Evolutionary conservation across 2,888 invertebrate species (phyloP).

Genomic region (Xanthorhoe spadicearia): DNA sequence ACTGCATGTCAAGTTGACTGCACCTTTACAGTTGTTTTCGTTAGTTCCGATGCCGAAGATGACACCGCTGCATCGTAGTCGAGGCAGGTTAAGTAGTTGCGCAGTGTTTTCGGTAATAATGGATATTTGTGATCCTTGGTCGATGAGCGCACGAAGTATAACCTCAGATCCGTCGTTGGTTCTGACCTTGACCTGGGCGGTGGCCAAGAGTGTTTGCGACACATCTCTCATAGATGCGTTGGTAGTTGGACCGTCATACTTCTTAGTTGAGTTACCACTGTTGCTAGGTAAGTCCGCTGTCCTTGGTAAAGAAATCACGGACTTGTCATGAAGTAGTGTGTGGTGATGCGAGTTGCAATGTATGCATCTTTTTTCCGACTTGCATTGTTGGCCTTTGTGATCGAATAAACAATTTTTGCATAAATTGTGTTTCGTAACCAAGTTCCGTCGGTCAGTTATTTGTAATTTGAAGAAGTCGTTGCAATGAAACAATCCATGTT

Average conservation of each 20-base stretch:
- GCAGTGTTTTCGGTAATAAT: slow-evolving; percentile 5
- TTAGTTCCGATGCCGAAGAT: slow-evolving; percentile 10
- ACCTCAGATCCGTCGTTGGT: not conserved
- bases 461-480: slow-evolving; percentile 2
- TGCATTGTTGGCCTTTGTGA: slow-evolving; percentile 8
- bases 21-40: slow-evolving; percentile 9
- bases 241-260: slow-evolving; percentile 1
- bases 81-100: slow-evolving; percentile 1
- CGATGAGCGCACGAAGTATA: not conserved
- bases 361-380: slow-evolving; percentile 11
- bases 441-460: not conserved
- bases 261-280: not conserved
- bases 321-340: not conserved
- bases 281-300: not conserved
- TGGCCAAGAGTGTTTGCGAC: slow-evolving; percentile 4
- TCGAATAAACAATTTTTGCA: slow-evolving; percentile 23
- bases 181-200: not conserved
- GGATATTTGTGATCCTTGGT: slow-evolving; percentile 7
- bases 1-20: slow-evolving; percentile 1
- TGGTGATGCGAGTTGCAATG: slow-evolving; percentile 11
- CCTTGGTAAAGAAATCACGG: not conserved
- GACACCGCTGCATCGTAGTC: slow-evolving; percentile 1
- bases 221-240: not conserved
- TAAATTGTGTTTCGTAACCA: slow-evolving; percentile 8
- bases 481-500: slow-evolving; percentile 7